Conservation (phyloP, 2,113 vertebrate genomes). For the Orycteropus afer region DNA sequence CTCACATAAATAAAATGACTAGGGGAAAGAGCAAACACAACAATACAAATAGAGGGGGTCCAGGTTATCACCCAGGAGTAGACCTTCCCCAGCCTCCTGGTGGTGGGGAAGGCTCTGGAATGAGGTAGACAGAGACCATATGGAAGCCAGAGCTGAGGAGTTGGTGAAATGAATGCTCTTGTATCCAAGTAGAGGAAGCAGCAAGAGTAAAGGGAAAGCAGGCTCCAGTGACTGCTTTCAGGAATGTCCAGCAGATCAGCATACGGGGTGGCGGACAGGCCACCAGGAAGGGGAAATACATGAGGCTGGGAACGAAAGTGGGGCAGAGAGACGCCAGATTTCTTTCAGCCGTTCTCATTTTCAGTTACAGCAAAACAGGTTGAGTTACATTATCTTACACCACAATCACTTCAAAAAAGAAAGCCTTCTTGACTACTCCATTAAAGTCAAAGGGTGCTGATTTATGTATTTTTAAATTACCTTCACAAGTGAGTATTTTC, state of each 20-base stretch:
- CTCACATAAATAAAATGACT: background rate
- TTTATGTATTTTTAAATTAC: background rate
- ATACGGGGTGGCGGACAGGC: too few relatives aligned
- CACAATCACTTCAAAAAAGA: background rate
- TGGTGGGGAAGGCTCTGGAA: background rate
- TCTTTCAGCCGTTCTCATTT: background rate
- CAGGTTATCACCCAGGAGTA: too few relatives aligned
- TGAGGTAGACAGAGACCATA: background rate
- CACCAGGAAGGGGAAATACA: rapidly evolving
- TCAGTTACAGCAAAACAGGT: background rate
- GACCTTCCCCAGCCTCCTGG: background rate
- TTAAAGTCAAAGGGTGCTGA: background rate
- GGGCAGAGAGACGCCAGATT: background rate
- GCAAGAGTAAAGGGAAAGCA: background rate
- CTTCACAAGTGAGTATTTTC: background rate
- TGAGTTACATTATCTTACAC: background rate
- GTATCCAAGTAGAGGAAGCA: background rate
- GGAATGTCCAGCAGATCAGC: background rate
- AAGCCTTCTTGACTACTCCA: background rate
- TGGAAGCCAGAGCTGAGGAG: background rate
- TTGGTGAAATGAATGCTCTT: background rate
- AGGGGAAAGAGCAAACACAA: background rate
- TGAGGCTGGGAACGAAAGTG: background rate
- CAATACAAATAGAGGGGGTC: background rate
- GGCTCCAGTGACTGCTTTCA: background rate